phyloP scores from a whole-genome alignment of 2,113 vertebrate genomes.

The Channa argus region DNA sequence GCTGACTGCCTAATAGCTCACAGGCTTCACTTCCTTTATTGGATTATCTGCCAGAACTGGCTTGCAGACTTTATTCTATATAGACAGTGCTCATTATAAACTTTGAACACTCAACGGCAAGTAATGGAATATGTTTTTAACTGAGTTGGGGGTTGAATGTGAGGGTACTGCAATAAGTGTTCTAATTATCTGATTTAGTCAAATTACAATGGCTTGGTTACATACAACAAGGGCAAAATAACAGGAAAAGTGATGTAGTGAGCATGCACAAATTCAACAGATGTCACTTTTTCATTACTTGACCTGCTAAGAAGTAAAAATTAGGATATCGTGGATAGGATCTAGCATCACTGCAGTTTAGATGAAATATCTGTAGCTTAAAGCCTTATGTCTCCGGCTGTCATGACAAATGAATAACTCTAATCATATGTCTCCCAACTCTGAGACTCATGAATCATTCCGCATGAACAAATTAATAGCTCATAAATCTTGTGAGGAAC shows the following conservation, averaged over 20 bases:
- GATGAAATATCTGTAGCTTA: slow-evolving; percentile 69
- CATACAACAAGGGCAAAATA: slow-evolving; percentile 10
- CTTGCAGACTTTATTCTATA: slow-evolving; percentile 7
- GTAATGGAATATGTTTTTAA: slow-evolving; percentile 13
- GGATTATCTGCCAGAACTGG: slow-evolving; percentile 19
- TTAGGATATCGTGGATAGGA: slow-evolving; percentile 1
- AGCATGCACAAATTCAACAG: slow-evolving; percentile 20
- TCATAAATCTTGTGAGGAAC: slow-evolving; percentile 76
- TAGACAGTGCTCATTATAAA: too few relatives aligned
- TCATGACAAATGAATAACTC: slow-evolving; percentile 75
- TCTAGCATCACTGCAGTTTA: slow-evolving; percentile 43
- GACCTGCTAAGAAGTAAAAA: slow-evolving; percentile 14
- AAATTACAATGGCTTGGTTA: slow-evolving; percentile 20
- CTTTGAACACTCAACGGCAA: slow-evolving; percentile 3
- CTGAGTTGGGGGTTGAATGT: slow-evolving; percentile 9
- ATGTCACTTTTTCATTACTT: slow-evolving; percentile 26
- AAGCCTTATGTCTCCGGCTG: slow-evolving; percentile 63
- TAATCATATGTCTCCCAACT: slow-evolving; percentile 77
- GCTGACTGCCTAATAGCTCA: slow-evolving; percentile 7
- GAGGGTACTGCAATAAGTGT: slow-evolving; percentile 1
- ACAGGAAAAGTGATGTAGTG: slow-evolving; percentile 1
- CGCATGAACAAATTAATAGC: slow-evolving; percentile 75
- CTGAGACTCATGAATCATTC: slow-evolving; percentile 75
- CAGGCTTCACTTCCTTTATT: slow-evolving; percentile 9
- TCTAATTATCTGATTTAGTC: background rate